Conservation (phyloP, 2,113 vertebrate genomes). For the Micromys minutus region DNA sequence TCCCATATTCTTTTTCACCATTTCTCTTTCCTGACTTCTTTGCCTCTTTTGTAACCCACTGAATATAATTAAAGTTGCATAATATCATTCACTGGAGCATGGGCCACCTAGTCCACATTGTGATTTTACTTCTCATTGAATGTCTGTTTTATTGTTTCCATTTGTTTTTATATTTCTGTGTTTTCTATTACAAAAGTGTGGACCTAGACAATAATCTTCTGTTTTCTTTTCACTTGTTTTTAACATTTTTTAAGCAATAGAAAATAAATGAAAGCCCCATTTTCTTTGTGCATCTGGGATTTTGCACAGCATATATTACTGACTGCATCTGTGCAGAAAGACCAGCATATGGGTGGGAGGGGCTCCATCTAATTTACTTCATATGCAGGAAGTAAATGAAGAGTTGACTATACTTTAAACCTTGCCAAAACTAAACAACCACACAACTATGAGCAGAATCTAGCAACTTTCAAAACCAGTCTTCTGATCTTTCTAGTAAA, state of each 20-base stretch:
- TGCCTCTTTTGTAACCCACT: not conserved
- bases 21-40: not conserved
- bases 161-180: not conserved
- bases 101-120: not conserved
- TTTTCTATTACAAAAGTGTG: not conserved
- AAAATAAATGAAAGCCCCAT: conserved; percentile 64
- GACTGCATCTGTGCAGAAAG: conserved; percentile 82
- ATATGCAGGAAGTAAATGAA: conserved; percentile 78
- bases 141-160: not conserved
- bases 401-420: conserved; percentile 70
- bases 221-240: conserved; percentile 47
- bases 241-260: conserved; percentile 47
- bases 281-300: conserved; percentile 76
- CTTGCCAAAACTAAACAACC: conserved; percentile 61
- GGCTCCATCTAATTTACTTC: conserved; percentile 80
- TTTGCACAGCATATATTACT: conserved; percentile 73
- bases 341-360: conserved; percentile 81
- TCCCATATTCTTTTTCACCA: not conserved
- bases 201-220: not conserved
- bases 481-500: conserved; percentile 53
- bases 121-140: not conserved
- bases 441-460: conserved; percentile 40
- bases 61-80: not conserved
- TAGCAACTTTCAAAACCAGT: conserved; percentile 59
- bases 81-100: too few relatives aligned